Conservation (phyloP, 2,797 vertebrate genomes). For the Falco naumanni region DNA sequence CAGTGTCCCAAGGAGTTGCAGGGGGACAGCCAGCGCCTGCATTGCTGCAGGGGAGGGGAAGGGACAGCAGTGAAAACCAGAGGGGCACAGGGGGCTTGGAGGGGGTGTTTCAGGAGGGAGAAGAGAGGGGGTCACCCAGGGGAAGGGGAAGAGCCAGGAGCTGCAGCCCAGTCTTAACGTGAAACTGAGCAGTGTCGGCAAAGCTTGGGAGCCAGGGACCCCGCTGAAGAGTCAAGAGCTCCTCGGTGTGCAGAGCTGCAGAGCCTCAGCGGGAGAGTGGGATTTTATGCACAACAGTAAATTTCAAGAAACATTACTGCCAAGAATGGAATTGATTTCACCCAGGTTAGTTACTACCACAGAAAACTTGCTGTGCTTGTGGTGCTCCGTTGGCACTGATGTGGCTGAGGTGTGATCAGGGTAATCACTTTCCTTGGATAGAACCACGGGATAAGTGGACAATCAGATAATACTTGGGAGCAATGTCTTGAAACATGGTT, state of each 20-base stretch:
- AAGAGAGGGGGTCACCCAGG: background rate
- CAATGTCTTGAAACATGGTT: background rate
- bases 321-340: background rate
- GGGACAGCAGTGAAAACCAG: background rate
- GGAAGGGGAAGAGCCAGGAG: background rate
- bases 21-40: background rate
- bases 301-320: background rate
- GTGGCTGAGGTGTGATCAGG: background rate
- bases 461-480: background rate
- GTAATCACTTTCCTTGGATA: background rate
- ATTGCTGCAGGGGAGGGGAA: background rate
- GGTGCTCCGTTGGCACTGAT: background rate
- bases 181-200: background rate
- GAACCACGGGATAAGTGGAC: background rate
- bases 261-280: background rate
- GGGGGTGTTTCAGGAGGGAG: background rate
- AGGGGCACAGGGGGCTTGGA: background rate
- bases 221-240: background rate
- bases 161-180: background rate
- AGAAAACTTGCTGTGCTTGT: background rate
- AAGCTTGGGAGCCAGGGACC: background rate
- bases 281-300: background rate
- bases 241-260: accelerated
- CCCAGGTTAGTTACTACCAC: background rate
- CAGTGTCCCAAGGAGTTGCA: background rate